Evolutionary conservation across 1,140 invertebrate genomes (phyloP).

Genomic region (Polyergus mexicanus): DNA sequence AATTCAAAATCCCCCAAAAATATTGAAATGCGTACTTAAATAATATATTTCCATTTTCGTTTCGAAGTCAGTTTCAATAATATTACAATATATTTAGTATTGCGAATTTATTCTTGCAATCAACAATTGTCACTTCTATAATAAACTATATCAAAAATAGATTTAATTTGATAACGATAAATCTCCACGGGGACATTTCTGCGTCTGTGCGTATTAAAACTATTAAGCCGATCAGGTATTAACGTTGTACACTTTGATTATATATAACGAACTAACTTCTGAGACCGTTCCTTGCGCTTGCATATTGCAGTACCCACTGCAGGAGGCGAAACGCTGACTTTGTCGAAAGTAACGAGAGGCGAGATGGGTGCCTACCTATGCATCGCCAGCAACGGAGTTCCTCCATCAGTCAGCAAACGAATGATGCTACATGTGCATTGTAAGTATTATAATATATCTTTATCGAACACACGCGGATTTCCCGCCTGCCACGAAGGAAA

Average conservation of each 20-base stretch:
- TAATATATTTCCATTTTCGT: background rate
- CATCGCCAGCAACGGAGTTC: conserved; percentile 92
- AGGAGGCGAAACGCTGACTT: conserved; percentile 91
- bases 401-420: conserved; percentile 92
- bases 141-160: background rate
- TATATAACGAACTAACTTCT: conserved; percentile 35
- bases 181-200: conserved; percentile 30
- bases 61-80: background rate
- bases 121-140: background rate
- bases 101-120: background rate
- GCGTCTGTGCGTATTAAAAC: conserved; percentile 7
- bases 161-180: conserved; percentile 17
- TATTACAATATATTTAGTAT: background rate
- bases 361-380: conserved; percentile 96
- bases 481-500: background rate
- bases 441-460: conserved; percentile 87
- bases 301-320: conserved; percentile 88
- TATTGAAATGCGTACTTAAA: background rate
- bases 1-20: background rate
- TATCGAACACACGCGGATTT: background rate
- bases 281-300: conserved; percentile 40
- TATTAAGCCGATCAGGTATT: conserved; percentile 37
- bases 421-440: conserved; percentile 94
- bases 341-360: conserved; percentile 93
- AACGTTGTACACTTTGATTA: conserved; percentile 53